Conservation (phyloP, 2,797 vertebrate species). For the Rhyacichthys aspro region DNA sequence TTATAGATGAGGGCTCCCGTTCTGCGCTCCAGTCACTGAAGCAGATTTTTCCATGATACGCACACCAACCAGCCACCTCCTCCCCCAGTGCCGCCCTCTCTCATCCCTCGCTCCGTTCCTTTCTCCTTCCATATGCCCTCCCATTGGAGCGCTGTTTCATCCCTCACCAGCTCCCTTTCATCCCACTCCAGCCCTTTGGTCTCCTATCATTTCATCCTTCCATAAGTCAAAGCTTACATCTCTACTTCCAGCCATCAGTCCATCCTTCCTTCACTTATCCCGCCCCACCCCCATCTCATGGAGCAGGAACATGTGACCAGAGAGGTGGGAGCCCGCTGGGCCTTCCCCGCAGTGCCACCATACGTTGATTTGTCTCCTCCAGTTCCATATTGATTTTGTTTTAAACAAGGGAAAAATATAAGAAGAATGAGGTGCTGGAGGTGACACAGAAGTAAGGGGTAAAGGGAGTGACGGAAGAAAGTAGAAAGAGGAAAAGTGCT, state of each 20-base stretch:
- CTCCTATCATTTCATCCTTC: constrained; percentile 69
- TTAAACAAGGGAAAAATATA: constrained; percentile 80
- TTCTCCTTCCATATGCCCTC: constrained; percentile 69
- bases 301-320: constrained; percentile 62
- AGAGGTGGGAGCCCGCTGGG: constrained; percentile 55
- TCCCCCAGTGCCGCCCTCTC: constrained; percentile 42
- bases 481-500: constrained; percentile 40
- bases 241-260: constrained; percentile 56
- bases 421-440: constrained; percentile 77
- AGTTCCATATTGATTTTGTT: constrained; percentile 80
- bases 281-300: constrained; percentile 20
- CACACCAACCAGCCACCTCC: constrained; percentile 30
- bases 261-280: constrained; percentile 35
- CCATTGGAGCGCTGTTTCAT: constrained; percentile 67
- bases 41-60: constrained; percentile 74
- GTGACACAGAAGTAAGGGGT: constrained; percentile 51
- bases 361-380: constrained; percentile 78
- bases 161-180: constrained; percentile 69
- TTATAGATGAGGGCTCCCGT: constrained; percentile 80
- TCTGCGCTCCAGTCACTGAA: constrained; percentile 75
- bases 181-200: constrained; percentile 71
- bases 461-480: constrained; percentile 20
- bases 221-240: constrained; percentile 73
- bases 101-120: constrained; percentile 61
- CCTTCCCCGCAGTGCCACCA: constrained; percentile 58